These are phyloP conservation scores for Drosophila parvula DNA, from an alignment of 1,140 invertebrate species.

Conservation along the genomic window DNA sequence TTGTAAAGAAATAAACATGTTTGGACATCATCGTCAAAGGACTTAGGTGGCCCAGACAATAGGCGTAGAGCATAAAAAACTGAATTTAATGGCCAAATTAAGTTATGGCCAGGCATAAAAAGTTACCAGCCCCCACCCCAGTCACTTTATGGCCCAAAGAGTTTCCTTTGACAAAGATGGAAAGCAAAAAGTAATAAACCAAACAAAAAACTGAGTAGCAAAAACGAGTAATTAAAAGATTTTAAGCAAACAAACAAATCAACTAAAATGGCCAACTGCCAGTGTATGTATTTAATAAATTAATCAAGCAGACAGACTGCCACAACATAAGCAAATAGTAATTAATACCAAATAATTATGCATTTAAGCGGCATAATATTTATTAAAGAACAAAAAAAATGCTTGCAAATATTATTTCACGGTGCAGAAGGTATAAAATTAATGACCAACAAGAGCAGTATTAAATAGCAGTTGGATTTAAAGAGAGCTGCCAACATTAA, in stretches of 20 bases:
- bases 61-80: constrained; percentile 41
- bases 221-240: constrained; percentile 28
- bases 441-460: constrained; percentile 4
- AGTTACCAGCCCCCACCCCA: not conserved
- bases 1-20: constrained; percentile 44
- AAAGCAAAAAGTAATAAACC: not conserved
- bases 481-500: not conserved
- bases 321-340: constrained; percentile 38
- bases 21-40: constrained; percentile 28
- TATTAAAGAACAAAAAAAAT: not conserved
- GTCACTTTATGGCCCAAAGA: constrained; percentile 18
- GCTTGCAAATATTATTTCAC: constrained; percentile 20
- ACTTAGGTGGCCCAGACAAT: constrained; percentile 44
- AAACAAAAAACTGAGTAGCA: not conserved
- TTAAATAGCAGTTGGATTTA: constrained; percentile 16
- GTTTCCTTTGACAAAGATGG: not conserved
- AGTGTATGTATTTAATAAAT: constrained; percentile 51
- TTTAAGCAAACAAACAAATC: constrained; percentile 28
- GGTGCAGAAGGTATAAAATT: constrained; percentile 13
- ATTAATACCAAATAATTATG: constrained; percentile 66
- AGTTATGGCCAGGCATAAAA: constrained; percentile 32
- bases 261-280: constrained; percentile 13
- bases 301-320: constrained; percentile 48
- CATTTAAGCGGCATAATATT: constrained; percentile 29
- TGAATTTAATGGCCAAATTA: constrained; percentile 38